Percentiles rank a stretch among this genome's conserved stretches.
phyloP scores from a whole-genome alignment of 2,797 vertebrate genomes.

The Muscicapa striata region DNA sequence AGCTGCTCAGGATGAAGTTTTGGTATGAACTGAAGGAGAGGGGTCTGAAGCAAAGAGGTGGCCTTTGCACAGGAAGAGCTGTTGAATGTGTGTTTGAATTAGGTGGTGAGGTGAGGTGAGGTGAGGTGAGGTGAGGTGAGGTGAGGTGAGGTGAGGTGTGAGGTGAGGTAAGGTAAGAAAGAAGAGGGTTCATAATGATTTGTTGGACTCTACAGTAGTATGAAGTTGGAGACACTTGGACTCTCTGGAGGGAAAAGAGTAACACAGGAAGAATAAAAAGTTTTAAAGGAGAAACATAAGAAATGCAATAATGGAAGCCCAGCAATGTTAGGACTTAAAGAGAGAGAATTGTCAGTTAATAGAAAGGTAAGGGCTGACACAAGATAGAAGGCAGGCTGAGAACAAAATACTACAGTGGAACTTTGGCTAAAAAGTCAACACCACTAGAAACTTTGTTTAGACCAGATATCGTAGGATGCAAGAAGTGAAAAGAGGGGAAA shows the following conservation, averaged over 20 bases:
- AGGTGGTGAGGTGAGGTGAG: background rate
- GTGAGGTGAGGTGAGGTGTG: background rate
- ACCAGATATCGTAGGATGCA: fast-evolving
- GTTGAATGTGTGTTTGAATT: background rate
- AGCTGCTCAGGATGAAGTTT: background rate
- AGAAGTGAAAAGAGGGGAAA: background rate
- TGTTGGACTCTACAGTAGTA: background rate
- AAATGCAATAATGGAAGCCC: background rate
- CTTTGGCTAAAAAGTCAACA: background rate
- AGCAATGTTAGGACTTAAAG: background rate
- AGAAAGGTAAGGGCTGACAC: background rate
- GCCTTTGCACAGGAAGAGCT: background rate
- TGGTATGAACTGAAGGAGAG: background rate
- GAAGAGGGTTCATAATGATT: background rate
- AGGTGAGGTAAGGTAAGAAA: background rate
- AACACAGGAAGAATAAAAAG: background rate
- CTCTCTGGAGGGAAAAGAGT: background rate
- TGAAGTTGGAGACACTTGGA: background rate
- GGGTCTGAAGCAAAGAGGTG: background rate
- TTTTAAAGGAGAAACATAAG: background rate
- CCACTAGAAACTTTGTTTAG: background rate
- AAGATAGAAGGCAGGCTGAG: background rate
- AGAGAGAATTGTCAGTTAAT: background rate
- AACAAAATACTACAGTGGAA: background rate
- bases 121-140: background rate